Base-by-base conservation (phyloP, 2,113 vertebrate species). In the Gymnorhina tibicen region DNA sequence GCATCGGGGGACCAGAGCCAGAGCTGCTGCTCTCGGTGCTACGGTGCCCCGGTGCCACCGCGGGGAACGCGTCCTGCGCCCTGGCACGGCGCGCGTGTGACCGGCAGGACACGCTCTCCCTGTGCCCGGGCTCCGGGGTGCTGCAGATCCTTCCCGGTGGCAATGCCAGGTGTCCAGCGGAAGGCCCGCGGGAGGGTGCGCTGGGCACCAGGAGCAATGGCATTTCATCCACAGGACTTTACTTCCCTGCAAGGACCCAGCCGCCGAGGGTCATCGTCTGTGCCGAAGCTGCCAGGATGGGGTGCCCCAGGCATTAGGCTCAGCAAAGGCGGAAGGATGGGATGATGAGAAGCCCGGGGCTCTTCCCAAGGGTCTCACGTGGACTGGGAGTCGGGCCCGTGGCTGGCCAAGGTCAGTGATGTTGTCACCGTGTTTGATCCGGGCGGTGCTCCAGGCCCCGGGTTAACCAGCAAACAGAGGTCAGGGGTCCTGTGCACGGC, bases 21-120 rank as follows among this genome's bases (percentile, higher is more conserved):
- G 46, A 11, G 14, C 13, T 3, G 41, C 8, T 11, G 37, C 42
- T 87, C 15, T 2, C 19, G 0, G 8, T 0, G 1, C 17, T 3
- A 1, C 26, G 0, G 35, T 0, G 59, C 19, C 37, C 47, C 26
- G 5, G 5, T 33, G 79, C 20, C 32, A 2, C n/a, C 6, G 13
- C 13, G 24, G 13, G 66, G 53, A 26, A 21, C 1, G 0, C 1
- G 2, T 5, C 16, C 41, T 5, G 2, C 3, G 19, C 62, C 2
- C n/a, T n/a, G n/a, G 58, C 49, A 15, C 3, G 16, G 37, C 22
- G 15, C 4, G 0, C 0, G 11, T 9, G 55, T 6, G 50, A 30
- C 56, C 6, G 0, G 53, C 41, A 46, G 49, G 68, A 47, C 75
- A 22, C 6, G 1, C 15, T 3, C 10, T 16, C 21, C 53, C 60